A percentile compares a stretch with the other conserved stretches of the same genome.
Conservation (phyloP, 1,140 invertebrate genomes). For the Penaeus vannamei region DNA sequence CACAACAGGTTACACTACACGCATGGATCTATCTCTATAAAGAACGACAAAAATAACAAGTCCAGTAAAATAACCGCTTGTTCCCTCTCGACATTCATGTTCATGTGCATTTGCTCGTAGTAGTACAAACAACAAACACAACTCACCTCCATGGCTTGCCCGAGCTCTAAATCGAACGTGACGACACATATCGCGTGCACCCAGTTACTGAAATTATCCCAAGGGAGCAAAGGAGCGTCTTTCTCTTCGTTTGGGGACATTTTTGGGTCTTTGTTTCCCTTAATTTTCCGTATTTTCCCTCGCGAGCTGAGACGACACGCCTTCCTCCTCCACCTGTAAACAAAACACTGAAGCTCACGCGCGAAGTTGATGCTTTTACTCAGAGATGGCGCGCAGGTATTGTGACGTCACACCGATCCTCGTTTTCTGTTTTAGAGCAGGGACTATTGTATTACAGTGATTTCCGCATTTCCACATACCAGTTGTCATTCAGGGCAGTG, state of each 20-base stretch:
- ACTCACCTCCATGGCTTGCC: slow-evolving; percentile 92
- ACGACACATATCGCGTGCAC: slow-evolving; percentile 97
- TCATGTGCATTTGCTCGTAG: too few relatives aligned
- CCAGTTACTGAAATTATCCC: slow-evolving; percentile 89
- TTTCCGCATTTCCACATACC: too few relatives aligned
- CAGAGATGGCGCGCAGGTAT: slow-evolving; percentile 22
- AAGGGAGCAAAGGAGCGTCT: slow-evolving; percentile 70
- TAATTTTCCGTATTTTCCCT: neutral
- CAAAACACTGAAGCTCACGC: slow-evolving; percentile 40
- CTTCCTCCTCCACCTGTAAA: slow-evolving; percentile 25
- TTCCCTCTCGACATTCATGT: too few relatives aligned
- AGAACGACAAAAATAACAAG: too few relatives aligned
- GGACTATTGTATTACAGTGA: too few relatives aligned
- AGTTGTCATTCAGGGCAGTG: too few relatives aligned
- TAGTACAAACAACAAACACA: neutral
- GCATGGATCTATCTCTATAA: too few relatives aligned
- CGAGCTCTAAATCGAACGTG: slow-evolving; percentile 97
- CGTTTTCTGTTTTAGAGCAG: neutral
- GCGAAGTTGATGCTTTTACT: neutral
- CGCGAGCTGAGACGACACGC: neutral
- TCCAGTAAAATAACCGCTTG: too few relatives aligned
- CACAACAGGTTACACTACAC: too few relatives aligned
- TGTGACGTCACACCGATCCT: neutral
- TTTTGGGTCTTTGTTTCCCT: neutral
- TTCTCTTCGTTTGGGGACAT: slow-evolving; percentile 64